Evolutionary conservation across 37 sponge, comb jelly and placozoan species (phyloP).

Genomic region (Beroe forskalii): DNA sequence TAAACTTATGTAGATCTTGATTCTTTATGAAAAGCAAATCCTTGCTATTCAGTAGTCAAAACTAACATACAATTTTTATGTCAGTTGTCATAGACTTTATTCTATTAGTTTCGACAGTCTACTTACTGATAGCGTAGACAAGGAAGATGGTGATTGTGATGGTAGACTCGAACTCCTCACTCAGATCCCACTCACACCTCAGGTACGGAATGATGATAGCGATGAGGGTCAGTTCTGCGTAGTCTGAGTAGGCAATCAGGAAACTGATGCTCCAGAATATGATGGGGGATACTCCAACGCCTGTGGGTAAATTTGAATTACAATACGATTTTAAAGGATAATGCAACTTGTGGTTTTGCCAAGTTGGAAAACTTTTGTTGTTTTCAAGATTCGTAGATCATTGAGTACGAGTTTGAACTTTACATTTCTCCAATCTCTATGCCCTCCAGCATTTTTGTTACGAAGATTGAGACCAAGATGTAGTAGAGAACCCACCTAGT

Average conservation of each 20-base stretch:
- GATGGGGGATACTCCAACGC: not conserved
- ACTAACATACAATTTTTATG: too few species aligned
- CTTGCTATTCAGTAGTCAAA: not conserved
- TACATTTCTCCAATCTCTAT: too few species aligned
- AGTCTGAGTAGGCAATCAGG: constrained; percentile 65
- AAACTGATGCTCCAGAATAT: constrained; percentile 57
- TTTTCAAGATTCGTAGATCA: too few species aligned
- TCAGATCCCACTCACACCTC: constrained; percentile 54
- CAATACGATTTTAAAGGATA: not conserved
- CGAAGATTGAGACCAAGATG: not conserved
- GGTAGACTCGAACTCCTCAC: not conserved
- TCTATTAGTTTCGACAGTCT: too few species aligned
- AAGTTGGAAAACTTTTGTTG: too few species aligned
- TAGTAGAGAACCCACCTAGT: not conserved
- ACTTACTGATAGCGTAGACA: constrained; percentile 61
- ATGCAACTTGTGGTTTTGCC: too few species aligned
- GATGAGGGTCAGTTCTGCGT: constrained; percentile 64
- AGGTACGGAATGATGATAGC: constrained; percentile 48
- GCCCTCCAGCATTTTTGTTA: not conserved
- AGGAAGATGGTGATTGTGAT: constrained; percentile 54
- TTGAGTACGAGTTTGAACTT: too few species aligned
- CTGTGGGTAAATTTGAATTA: not conserved
- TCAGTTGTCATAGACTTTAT: too few species aligned
- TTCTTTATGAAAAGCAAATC: too few species aligned
- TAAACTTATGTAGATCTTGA: too few species aligned